Base-by-base conservation (phyloP, 2,888 invertebrate genomes). In the Melinopterus prodromus region DNA sequence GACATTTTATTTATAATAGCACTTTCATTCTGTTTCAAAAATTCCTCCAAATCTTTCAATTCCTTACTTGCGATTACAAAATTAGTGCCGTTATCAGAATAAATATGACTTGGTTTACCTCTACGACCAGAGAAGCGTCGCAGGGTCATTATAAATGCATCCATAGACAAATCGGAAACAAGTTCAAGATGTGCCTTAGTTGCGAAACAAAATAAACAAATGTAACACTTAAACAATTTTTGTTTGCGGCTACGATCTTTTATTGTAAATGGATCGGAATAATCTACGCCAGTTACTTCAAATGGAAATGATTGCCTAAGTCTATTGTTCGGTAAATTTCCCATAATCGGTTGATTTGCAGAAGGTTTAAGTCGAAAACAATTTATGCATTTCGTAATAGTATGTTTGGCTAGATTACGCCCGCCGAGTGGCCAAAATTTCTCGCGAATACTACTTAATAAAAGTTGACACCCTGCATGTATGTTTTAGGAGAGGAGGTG, bases 401-500 rank as follows among this genome's bases (percentile, higher is more conserved):
- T 26, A 2, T 72, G 72, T 26, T 6, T 72, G 6, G 72, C 72
- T 12, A 72, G 6, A 72, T 72, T 15, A 16, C 72, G 72, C 12
- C 80, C 78, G n/a, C 77, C 70, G 69, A 76, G 78, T 6, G 78
- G 78, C 78, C 80, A 80, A 80, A 69, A 80, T 16, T 71, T 78
- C 38, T 80, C 71, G 15, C 80, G 15, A 14, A 80, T 71, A 36
- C 35, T 69, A 15, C 69, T 53, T 36, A 80, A 71, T 38, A 78
- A 69, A 12, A 71, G 38, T 76, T 80, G 78, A 38, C 78, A 76
- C 0, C 76, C 76, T 9, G 78, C 16, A 36, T 80, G 80, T 7
- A 69, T n/a, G n/a, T n/a, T n/a, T n/a, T n/a, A n/a, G n/a, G n/a
- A n/a, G n/a, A n/a, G n/a, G n/a, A n/a, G n/a, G n/a, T n/a, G n/a